Evolutionary conservation across 2,797 vertebrate species (phyloP).

Genomic region (Microctenopoma lineatum): DNA sequence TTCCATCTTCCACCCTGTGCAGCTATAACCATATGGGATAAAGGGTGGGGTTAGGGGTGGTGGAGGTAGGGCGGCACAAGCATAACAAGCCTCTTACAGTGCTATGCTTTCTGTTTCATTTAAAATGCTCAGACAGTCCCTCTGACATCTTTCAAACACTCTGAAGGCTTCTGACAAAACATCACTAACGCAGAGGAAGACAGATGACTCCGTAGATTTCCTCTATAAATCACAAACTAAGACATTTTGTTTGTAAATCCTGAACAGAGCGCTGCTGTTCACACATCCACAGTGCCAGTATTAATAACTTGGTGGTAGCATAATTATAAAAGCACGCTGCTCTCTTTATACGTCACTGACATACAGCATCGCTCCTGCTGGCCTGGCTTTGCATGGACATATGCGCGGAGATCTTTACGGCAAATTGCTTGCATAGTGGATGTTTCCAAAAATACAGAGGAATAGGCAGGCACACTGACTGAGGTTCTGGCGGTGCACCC

Average conservation of each 20-base stretch:
- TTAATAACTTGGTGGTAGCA: conserved; percentile 35
- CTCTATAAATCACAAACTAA: conserved; percentile 34
- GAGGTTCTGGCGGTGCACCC: conserved; percentile 72
- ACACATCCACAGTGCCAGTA: conserved; percentile 39
- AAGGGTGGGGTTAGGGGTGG: conserved; percentile 67
- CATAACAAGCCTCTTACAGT: conserved; percentile 71
- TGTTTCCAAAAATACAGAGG: conserved; percentile 81
- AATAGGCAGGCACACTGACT: conserved; percentile 75
- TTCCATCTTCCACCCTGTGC: conserved; percentile 68
- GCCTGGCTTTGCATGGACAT: conserved; percentile 57
- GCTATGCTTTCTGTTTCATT: conserved; percentile 62
- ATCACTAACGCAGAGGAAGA: conserved; percentile 26
- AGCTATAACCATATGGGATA: conserved; percentile 75
- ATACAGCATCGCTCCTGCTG: conserved; percentile 49
- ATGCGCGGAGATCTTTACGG: conserved; percentile 70
- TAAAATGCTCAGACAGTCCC: conserved; percentile 53
- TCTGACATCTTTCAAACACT: conserved; percentile 60
- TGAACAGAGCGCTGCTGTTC: conserved; percentile 46
- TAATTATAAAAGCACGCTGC: conserved; percentile 33
- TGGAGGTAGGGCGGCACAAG: conserved; percentile 61
- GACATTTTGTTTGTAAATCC: conserved; percentile 33
- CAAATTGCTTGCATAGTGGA: conserved; percentile 81
- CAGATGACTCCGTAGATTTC: conserved; percentile 42
- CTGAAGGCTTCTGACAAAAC: conserved; percentile 43
- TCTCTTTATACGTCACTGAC: conserved; percentile 43